Percentiles rank a stretch among this genome's conserved stretches.
Conservation (phyloP, 2,113 vertebrate species). For the Corythoichthys haematopterus region DNA sequence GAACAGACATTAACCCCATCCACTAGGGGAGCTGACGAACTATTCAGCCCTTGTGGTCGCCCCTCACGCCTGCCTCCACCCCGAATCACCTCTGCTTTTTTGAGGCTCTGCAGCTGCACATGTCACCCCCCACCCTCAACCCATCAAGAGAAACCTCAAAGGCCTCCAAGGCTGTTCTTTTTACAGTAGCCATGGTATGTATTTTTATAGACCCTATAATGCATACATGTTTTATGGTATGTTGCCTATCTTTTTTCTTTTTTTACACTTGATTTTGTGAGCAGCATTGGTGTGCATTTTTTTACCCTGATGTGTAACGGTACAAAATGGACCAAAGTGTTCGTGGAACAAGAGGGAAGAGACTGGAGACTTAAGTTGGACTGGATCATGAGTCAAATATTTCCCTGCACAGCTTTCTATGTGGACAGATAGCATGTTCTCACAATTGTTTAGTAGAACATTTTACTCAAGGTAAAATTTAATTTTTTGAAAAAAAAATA, state of each 20-base stretch:
- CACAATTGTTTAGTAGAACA: background rate
- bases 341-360: conserved; percentile 27
- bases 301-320: conserved; percentile 72
- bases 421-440: conserved; percentile 6
- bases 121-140: conserved; percentile 41
- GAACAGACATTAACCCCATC: conserved; percentile 96
- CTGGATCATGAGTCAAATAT: conserved; percentile 27
- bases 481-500: too few relatives aligned
- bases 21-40: conserved; percentile 77
- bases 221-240: conserved; percentile 37
- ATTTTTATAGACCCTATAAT: conserved; percentile 84
- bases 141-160: conserved; percentile 69
- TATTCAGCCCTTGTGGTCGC: conserved; percentile 21
- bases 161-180: conserved; percentile 81
- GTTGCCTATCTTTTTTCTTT: conserved; percentile 15
- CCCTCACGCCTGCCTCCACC: background rate
- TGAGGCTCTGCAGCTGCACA: conserved; percentile 45
- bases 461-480: background rate
- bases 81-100: conserved; percentile 27
- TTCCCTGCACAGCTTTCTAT: conserved; percentile 14
- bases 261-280: conserved; percentile 48
- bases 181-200: conserved; percentile 72
- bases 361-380: conserved; percentile 32
- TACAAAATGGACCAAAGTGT: conserved; percentile 67
- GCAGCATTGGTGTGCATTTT: conserved; percentile 78